Base-by-base conservation (phyloP, 2,113 vertebrate genomes). In the Neoarius graeffei region DNA sequence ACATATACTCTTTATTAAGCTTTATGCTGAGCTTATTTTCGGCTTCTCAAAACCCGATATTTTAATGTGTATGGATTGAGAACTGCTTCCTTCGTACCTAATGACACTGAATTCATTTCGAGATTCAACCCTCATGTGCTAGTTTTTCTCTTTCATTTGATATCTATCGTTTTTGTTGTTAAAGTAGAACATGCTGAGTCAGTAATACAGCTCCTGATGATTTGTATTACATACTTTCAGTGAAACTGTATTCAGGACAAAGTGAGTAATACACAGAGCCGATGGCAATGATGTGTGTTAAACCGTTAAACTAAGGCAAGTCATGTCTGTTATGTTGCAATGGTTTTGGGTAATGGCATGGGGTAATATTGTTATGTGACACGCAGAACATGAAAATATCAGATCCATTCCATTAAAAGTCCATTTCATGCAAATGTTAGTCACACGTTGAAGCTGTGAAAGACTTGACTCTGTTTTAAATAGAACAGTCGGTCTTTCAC, bases 381-480 rank as follows among this genome's bases (percentile, higher is more conserved):
- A 56, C 13, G 52, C 52, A 35, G 23, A 57, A 57, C 27, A 85
- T 60, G 48, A 42, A 48, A 76, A 85, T 50, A 83, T 83, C 59
- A 66, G 14, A 66, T 83, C n/a, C 10, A 25, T 74, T 85, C 4
- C 67, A 85, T 71, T 35, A 56, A 25, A 42, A 35, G 6, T 35
- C n/a, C 0, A 30, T 81, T 59, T 35, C 7, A 57, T 30, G 15
- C 79, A 10, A 54, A 79, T 54, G 48, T 6, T 79, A 76, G 57
- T 60, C 56, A 81, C 4, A 5, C 35, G 66, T 15, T 69, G 20
- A 52, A 67, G 14, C 13, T 1, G 48, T 19, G n/a, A 83, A 84
- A 57, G 82, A 62, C 42, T 79, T 54, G 76, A 79, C 76, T n/a
- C 6, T 50, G 35, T 83, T 69, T 69, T 54, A 59, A 5, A 81